Evolutionary conservation across 2,888 invertebrate genomes (phyloP).

Genomic region (Litoditis marina): DNA sequence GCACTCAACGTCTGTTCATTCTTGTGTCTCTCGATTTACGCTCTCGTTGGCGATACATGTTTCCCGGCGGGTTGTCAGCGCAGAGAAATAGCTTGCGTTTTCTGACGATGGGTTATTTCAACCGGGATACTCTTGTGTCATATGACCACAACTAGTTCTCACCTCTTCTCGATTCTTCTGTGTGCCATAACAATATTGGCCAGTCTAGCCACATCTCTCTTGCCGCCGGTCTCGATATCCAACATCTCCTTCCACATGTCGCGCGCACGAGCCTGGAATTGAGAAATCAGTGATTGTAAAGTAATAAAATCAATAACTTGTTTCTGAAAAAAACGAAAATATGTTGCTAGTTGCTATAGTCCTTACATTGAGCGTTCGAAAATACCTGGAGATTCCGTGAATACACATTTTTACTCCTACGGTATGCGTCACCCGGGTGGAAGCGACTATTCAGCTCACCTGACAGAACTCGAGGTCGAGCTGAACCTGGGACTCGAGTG

Average conservation of each 20-base stretch:
- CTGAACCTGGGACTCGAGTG: constrained; percentile 58
- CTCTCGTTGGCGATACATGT: too few relatives aligned
- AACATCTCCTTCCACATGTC: constrained; percentile 62
- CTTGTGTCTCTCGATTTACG: too few relatives aligned
- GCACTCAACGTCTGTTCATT: too few relatives aligned
- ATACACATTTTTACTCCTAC: neutral
- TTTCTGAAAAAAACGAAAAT: too few relatives aligned
- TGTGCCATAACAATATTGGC: constrained; percentile 56
- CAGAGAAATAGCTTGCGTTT: too few relatives aligned
- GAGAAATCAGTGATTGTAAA: neutral
- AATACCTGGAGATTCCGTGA: too few relatives aligned
- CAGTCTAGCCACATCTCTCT: constrained; percentile 49
- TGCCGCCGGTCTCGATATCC: constrained; percentile 57
- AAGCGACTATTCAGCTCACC: constrained; percentile 21
- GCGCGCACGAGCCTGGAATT: constrained; percentile 52
- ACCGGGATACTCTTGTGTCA: too few relatives aligned
- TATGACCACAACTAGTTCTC: neutral
- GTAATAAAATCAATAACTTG: too few relatives aligned
- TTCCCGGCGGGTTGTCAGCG: too few relatives aligned
- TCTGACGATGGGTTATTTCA: too few relatives aligned
- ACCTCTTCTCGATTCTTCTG: constrained; percentile 39
- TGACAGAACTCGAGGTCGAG: constrained; percentile 61
- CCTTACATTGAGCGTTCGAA: too few relatives aligned
- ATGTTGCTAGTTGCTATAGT: too few relatives aligned
- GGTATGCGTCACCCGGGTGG: neutral